Percentiles rank a stretch among this genome's conserved stretches.
These are phyloP conservation scores for Hydrophis major DNA, from an alignment of 2,797 vertebrate genomes.

Conservation along the genomic window DNA sequence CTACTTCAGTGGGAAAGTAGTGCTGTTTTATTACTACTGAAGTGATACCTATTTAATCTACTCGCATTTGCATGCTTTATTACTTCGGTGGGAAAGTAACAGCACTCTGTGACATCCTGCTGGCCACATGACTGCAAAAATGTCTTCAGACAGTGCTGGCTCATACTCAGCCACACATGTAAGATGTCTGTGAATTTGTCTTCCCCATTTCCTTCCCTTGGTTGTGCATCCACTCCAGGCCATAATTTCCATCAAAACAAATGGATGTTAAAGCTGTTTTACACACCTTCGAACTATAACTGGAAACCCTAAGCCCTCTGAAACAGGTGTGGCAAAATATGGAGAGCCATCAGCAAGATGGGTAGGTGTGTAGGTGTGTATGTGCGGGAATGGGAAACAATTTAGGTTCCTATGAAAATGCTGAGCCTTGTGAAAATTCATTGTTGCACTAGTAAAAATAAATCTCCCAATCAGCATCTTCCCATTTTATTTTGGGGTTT, in stretches of 20 bases:
- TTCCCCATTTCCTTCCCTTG: neutral
- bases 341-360: neutral
- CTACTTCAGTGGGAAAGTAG: too few species aligned
- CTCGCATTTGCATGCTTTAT: too few species aligned
- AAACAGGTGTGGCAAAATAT: neutral
- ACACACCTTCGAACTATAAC: neutral
- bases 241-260: neutral
- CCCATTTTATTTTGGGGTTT: neutral
- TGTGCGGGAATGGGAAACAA: neutral
- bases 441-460: slow-evolving; percentile 33
- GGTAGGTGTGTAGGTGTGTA: too few species aligned
- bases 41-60: too few species aligned
- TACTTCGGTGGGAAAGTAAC: too few species aligned
- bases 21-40: too few species aligned
- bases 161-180: neutral
- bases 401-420: neutral
- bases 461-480: slow-evolving; percentile 26
- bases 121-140: too few species aligned
- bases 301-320: neutral
- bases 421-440: neutral
- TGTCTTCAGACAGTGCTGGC: too few species aligned
- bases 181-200: neutral
- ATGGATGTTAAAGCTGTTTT: neutral
- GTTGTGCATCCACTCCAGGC: neutral
- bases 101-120: too few species aligned